Base-by-base conservation (phyloP, 2,113 vertebrate genomes). In the Urocolius indicus region DNA sequence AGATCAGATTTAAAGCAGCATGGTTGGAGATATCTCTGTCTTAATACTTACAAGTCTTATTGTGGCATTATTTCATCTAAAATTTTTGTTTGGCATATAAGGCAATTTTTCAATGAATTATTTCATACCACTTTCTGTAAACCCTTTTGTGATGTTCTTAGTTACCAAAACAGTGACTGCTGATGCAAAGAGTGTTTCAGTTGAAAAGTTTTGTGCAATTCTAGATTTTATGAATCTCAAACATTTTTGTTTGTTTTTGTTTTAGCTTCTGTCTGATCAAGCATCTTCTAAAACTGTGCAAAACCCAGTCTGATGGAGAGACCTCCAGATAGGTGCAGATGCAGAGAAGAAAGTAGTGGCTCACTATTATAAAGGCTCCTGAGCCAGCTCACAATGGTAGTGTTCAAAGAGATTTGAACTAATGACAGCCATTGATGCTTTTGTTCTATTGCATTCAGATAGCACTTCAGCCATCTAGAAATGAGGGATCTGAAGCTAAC, bases 1-100 rank as follows among this genome's bases (percentile, higher is more conserved):
- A 81, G 88, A 88, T 85, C 63, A 92, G 76, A 92, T 95, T 94
- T 67, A 90, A 93, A 91, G 72, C 45, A 75, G 57, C 27, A 36
- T 49, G 46, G 54, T 23, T 78, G 41, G 34, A 81, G 57, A 78
- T 18, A 86, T 75, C 52, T 72, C 68, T 45, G 68, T 63, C 66
- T 94, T 41, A 84, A 94, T 61, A 46, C 11, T 19, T 74, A 34
- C 2, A 32, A 62, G 51, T 43, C 63, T 76, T 91, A 69, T 12
- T 75, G 54, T 27, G n/a, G 51, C 46, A 73, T 81, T 34, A 41
- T 61, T 88, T 91, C 3, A 61, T 66, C 74, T 51, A 34, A 24
- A 36, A 23, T 59, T 55, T 75, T 67, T 48, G 11, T 67, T 77
- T 9, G 3, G 19, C 27, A 51, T 46, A 51, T 5, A 30, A 74